A percentile compares a stretch with the other conserved stretches of the same genome.
phyloP scores from a whole-genome alignment of 1,140 invertebrate species.

The Laodelphax striatellus region DNA sequence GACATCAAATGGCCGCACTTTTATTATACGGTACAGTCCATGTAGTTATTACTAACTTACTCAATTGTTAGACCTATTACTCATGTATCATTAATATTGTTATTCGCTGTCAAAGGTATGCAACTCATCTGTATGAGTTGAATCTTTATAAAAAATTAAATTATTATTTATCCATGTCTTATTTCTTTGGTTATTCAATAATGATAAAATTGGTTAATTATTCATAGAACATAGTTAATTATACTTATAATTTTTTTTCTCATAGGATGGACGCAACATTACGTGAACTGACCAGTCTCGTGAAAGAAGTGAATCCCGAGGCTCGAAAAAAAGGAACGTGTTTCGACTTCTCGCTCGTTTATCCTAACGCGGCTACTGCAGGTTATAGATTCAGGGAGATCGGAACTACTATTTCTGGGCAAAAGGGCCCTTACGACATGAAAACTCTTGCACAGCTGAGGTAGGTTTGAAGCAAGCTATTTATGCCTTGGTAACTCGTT shows the following conservation, averaged over 20 bases:
- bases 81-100: too few relatives aligned
- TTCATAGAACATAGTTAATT: too few relatives aligned
- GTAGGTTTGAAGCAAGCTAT: conserved; percentile 23
- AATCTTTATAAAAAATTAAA: too few relatives aligned
- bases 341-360: conserved; percentile 94
- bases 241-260: not conserved
- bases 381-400: conserved; percentile 89
- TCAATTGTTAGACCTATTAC: too few relatives aligned
- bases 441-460: conserved; percentile 74
- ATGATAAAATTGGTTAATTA: too few relatives aligned
- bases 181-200: too few relatives aligned
- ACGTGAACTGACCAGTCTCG: conserved; percentile 85
- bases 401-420: conserved; percentile 84
- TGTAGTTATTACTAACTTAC: too few relatives aligned
- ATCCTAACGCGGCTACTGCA: conserved; percentile 61
- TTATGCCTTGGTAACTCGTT: not conserved
- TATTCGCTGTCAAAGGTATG: too few relatives aligned
- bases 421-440: conserved; percentile 80
- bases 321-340: conserved; percentile 90
- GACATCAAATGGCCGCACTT: too few relatives aligned
- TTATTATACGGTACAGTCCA: too few relatives aligned
- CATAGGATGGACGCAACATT: conserved; percentile 87
- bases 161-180: too few relatives aligned
- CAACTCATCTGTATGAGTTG: too few relatives aligned
- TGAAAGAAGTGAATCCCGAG: conserved; percentile 97